These are phyloP conservation scores for Gryon sp. DNA, from an alignment of 1,140 invertebrate species.

Conservation along the genomic window DNA sequence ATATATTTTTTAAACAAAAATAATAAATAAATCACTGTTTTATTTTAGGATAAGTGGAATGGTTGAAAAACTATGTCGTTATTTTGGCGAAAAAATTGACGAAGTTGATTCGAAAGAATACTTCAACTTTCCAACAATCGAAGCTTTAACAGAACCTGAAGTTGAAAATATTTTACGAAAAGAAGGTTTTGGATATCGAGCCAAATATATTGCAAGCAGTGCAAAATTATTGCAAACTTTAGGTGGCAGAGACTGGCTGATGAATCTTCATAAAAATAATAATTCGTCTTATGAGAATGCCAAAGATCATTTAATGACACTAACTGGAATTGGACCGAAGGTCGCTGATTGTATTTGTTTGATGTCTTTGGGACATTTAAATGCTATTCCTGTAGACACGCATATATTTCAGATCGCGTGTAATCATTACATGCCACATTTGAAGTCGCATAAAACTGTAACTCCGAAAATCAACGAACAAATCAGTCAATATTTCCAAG, in stretches of 20 bases:
- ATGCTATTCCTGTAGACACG: constrained; percentile 96
- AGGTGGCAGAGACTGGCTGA: constrained; percentile 87
- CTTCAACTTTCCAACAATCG: constrained; percentile 90
- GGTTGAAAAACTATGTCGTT: constrained; percentile 92
- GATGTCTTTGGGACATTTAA: constrained; percentile 95
- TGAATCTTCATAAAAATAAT: constrained; percentile 81
- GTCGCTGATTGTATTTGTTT: constrained; percentile 99
- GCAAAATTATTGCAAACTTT: constrained; percentile 84
- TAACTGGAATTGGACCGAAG: constrained; percentile 94
- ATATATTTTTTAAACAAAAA: not conserved
- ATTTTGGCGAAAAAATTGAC: constrained; percentile 90
- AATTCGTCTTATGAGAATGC: constrained; percentile 86
- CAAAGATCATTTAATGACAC: constrained; percentile 85
- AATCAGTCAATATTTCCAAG: constrained; percentile 90
- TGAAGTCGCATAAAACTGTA: constrained; percentile 88
- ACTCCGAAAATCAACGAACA: constrained; percentile 91
- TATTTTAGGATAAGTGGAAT: constrained; percentile 89
- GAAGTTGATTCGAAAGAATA: constrained; percentile 83
- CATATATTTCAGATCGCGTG: constrained; percentile 96
- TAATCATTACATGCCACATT: constrained; percentile 89
- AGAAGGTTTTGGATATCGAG: constrained; percentile 95
- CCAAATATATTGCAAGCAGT: constrained; percentile 89
- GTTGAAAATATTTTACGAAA: constrained; percentile 87
- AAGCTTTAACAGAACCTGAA: constrained; percentile 81
- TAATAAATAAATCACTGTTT: too few relatives aligned